Base-by-base conservation (phyloP, 2,888 invertebrate genomes). In the Drosophila recens region DNA sequence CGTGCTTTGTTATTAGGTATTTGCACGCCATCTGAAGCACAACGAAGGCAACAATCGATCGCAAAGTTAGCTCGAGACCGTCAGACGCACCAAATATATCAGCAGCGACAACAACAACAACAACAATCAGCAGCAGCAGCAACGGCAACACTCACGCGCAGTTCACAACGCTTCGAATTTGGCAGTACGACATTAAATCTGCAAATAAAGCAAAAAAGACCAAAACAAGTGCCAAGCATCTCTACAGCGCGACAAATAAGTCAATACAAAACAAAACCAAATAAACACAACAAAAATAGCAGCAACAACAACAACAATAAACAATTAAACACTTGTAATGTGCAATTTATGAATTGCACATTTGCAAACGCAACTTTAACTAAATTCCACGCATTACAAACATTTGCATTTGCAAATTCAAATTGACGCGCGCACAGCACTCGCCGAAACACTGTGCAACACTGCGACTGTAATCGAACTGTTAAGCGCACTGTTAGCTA, bases 21-120 rank as follows among this genome's bases (percentile, higher is more conserved):
- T 91, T 91, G 90, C 90, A 90, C 91, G 91, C 92, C 92, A 91
- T 91, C 91, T 92, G 90, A 90, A 91, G 90, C 91, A 90, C 92
- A 91, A 89, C 91, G 86, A 82, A 86, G 83, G 80, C 80, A 83
- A 83, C 82, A 72, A 87, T 87, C 82, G 82, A 83, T 89, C 82
- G 82, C 89, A 87, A 89, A 77, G 77, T 77, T 76, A 80, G 80
- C 80, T 77, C 76, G 76, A 80, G 72, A 71, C 73, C 54, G 64
- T 64, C 76, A 79, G 79, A 79, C 58, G 58, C 69, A 74, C 56
- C 70, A 76, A 54, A 65, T 67, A 63, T 20, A 64, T 34, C 36
- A 52, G 38, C 40, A 57, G 13, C 52, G 6, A 56, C 48, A 62
- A 54, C 51, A 58, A 38, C 36, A 34, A 6, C 67, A 34, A 10